Conservation (phyloP, 2,797 vertebrate species). For the Etheostoma perlongum region DNA sequence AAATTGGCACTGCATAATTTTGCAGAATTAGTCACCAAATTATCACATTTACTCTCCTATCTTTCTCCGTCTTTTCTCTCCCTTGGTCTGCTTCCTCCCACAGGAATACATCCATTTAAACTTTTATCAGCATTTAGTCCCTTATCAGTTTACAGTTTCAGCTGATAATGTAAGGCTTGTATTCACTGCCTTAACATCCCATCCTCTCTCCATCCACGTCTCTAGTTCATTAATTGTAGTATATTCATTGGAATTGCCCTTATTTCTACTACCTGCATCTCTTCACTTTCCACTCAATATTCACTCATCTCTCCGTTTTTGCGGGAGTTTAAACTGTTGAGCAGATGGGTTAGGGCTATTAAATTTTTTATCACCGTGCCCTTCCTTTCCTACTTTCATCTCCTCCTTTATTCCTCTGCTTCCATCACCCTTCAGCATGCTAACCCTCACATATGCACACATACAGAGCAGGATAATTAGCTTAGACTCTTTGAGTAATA, state of each 20-base stretch:
- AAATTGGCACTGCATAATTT: conserved; percentile 24
- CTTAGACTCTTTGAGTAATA: neutral
- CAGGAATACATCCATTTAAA: conserved; percentile 23
- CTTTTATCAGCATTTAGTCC: conserved; percentile 15
- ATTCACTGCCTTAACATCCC: conserved; percentile 21
- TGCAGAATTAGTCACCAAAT: conserved; percentile 26
- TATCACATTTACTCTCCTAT: conserved; percentile 22
- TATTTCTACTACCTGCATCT: conserved; percentile 16
- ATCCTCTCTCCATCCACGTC: conserved; percentile 3
- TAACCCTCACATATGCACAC: neutral
- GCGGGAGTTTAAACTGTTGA: conserved; percentile 40
- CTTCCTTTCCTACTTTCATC: conserved; percentile 8
- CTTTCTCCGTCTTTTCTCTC: conserved; percentile 9
- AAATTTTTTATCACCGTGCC: conserved; percentile 41
- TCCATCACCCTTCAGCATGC: conserved; percentile 8
- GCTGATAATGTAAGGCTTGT: conserved; percentile 20
- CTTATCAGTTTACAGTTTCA: conserved; percentile 34
- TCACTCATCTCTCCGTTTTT: conserved; percentile 24
- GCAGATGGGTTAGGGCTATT: conserved; percentile 33
- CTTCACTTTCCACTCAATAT: conserved; percentile 25
- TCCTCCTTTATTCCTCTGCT: conserved; percentile 11
- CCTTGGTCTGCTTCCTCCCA: conserved; percentile 8
- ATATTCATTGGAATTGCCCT: neutral
- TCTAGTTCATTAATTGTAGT: conserved; percentile 31
- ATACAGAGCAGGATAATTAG: conserved; percentile 5